Percentiles rank a stretch among this genome's conserved stretches.
phyloP scores from a whole-genome alignment of 2,113 vertebrate genomes.

The Sterrhoptilus dennistouni region DNA sequence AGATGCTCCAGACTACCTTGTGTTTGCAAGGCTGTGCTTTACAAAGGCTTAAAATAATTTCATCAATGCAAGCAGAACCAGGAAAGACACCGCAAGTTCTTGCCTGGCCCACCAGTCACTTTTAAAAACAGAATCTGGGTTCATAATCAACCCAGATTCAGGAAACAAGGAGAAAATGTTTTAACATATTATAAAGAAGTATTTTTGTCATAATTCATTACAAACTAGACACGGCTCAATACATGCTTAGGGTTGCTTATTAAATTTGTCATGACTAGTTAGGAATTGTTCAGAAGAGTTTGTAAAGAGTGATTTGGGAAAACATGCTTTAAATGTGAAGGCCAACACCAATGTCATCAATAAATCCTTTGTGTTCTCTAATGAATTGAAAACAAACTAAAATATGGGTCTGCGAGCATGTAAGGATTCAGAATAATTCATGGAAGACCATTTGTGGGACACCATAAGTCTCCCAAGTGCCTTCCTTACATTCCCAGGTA shows the following conservation, averaged over 20 bases:
- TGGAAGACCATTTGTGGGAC: neutral
- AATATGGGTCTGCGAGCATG: neutral
- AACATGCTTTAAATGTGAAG: neutral
- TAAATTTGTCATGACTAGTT: neutral
- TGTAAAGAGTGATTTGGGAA: neutral
- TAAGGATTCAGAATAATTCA: neutral
- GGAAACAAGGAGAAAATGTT: neutral
- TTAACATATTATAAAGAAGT: neutral
- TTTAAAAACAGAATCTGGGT: neutral
- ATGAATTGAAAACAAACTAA: neutral
- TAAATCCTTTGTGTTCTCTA: neutral
- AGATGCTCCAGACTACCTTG: slow-evolving; percentile 45
- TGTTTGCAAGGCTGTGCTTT: neutral
- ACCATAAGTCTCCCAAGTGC: neutral
- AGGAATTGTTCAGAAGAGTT: neutral
- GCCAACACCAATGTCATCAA: neutral
- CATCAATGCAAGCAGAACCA: neutral
- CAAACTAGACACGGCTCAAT: neutral
- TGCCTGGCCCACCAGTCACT: neutral
- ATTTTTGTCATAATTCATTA: neutral
- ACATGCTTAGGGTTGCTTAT: neutral
- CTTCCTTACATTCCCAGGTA: neutral
- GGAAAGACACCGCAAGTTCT: neutral
- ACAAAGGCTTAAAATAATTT: slow-evolving; percentile 43
- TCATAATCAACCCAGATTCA: neutral